phyloP scores from a whole-genome alignment of 1,140 invertebrate genomes.

The Brachionus sp. region DNA sequence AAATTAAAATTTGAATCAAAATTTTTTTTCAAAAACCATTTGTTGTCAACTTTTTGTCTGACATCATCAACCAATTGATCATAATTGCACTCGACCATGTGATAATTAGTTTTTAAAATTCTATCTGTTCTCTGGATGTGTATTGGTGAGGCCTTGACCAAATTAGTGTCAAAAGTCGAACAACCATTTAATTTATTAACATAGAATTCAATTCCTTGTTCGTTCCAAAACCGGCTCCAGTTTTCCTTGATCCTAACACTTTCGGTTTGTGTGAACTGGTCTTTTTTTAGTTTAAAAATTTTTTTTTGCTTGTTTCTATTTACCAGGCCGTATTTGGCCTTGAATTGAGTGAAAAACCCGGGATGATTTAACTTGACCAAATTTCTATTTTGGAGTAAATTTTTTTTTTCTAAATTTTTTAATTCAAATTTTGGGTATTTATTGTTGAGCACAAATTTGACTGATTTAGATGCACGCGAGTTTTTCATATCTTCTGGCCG shows the following conservation, averaged over 20 bases:
- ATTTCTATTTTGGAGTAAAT: not conserved
- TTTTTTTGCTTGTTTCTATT: not conserved
- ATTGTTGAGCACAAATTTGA: not conserved
- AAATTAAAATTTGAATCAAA: not conserved
- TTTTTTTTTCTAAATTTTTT: not conserved
- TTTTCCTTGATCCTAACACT: not conserved
- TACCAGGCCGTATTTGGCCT: not conserved
- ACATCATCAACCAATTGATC: not conserved
- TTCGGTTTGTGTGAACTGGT: not conserved
- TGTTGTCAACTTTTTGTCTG: not conserved
- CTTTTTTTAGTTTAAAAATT: not conserved
- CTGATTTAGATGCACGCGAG: not conserved
- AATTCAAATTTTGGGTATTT: not conserved
- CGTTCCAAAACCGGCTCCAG: not conserved
- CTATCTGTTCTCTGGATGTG: not conserved
- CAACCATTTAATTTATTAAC: conserved; percentile 11
- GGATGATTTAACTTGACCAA: not conserved
- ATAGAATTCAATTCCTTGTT: not conserved
- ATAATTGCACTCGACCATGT: not conserved
- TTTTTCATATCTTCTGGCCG: not conserved
- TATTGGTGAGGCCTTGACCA: not conserved
- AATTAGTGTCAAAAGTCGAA: not conserved
- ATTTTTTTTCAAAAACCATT: not conserved
- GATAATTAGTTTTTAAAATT: not conserved
- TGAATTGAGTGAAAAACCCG: not conserved